phyloP scores from a whole-genome alignment of 2,888 invertebrate genomes.

The Drosophila antonietae region DNA sequence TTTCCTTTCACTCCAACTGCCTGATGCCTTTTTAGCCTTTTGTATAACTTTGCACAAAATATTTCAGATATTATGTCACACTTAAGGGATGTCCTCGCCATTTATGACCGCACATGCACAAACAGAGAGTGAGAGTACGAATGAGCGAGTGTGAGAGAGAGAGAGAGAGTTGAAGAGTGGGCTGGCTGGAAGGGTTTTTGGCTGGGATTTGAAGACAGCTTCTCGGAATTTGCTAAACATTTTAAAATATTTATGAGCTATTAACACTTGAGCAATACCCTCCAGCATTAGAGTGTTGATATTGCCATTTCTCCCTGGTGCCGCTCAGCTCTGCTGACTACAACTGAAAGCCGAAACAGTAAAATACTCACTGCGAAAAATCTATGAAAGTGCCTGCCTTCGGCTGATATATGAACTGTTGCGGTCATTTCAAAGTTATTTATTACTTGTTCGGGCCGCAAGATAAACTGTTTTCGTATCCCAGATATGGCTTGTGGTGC shows the following conservation, averaged over 20 bases:
- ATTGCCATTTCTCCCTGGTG: constrained; percentile 21
- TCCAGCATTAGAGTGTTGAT: constrained; percentile 36
- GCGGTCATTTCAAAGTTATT: constrained; percentile 68
- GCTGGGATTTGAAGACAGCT: constrained; percentile 55
- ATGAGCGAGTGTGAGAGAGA: background rate
- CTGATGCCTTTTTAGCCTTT: constrained; percentile 40
- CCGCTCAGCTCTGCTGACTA: constrained; percentile 3
- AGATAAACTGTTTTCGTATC: constrained; percentile 51
- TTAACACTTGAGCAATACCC: constrained; percentile 74
- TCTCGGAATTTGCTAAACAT: constrained; percentile 74
- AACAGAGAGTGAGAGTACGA: constrained; percentile 3
- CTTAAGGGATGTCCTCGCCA: constrained; percentile 73
- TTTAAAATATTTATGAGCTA: constrained; percentile 81
- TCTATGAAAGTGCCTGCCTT: constrained; percentile 51
- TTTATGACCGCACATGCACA: constrained; percentile 72
- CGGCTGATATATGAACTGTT: constrained; percentile 62
- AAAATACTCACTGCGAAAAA: constrained; percentile 28
- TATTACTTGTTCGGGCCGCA: constrained; percentile 49
- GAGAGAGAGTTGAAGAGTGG: no score
- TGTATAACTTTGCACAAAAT: constrained; percentile 79
- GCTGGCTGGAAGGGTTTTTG: constrained; percentile 33
- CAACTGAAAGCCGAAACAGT: constrained; percentile 22
- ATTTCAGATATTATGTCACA: constrained; percentile 80
- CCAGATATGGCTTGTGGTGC: constrained; percentile 39
- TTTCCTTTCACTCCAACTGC: background rate